phyloP scores from a whole-genome alignment of 2,888 invertebrate genomes.

The Digitonthophagus gazella region DNA sequence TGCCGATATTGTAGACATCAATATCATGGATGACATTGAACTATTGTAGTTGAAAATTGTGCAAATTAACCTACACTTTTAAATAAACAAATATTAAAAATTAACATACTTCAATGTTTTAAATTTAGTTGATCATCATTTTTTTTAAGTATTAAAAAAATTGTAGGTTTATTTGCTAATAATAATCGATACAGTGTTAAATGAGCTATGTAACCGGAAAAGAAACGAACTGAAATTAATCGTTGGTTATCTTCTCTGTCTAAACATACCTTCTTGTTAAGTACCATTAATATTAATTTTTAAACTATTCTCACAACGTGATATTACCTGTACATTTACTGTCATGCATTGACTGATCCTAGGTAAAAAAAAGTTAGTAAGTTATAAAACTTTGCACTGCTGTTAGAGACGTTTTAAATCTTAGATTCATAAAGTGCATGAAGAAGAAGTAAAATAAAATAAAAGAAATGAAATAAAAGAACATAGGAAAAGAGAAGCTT shows the following conservation, averaged over 20 bases:
- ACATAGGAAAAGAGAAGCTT: conserved; percentile 31
- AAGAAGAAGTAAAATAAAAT: conserved; percentile 2
- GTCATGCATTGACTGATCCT: conserved; percentile 48
- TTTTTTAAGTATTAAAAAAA: too few relatives aligned
- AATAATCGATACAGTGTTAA: conserved; percentile 2
- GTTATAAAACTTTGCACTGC: conserved; percentile 44
- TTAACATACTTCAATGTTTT: too few relatives aligned
- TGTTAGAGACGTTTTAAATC: conserved; percentile 38
- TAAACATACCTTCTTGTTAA: conserved; percentile 29
- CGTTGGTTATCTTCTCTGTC: conserved; percentile 26
- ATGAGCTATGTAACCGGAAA: conserved; percentile 25
- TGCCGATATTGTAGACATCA: too few relatives aligned
- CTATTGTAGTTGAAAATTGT: too few relatives aligned
- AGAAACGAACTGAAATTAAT: conserved; percentile 37
- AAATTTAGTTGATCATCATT: too few relatives aligned
- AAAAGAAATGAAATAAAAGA: not conserved
- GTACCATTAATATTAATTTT: conserved; percentile 19
- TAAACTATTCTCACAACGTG: conserved; percentile 37
- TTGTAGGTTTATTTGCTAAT: too few relatives aligned
- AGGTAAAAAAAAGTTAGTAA: conserved; percentile 37
- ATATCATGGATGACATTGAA: too few relatives aligned
- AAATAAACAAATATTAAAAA: too few relatives aligned
- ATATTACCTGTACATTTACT: conserved; percentile 44
- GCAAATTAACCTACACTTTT: too few relatives aligned
- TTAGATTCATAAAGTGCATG: conserved; percentile 36